A percentile compares a stretch with the other conserved stretches of the same genome.
These are phyloP conservation scores for Hippolais icterina DNA, from an alignment of 2,113 vertebrate genomes.

Conservation along the genomic window DNA sequence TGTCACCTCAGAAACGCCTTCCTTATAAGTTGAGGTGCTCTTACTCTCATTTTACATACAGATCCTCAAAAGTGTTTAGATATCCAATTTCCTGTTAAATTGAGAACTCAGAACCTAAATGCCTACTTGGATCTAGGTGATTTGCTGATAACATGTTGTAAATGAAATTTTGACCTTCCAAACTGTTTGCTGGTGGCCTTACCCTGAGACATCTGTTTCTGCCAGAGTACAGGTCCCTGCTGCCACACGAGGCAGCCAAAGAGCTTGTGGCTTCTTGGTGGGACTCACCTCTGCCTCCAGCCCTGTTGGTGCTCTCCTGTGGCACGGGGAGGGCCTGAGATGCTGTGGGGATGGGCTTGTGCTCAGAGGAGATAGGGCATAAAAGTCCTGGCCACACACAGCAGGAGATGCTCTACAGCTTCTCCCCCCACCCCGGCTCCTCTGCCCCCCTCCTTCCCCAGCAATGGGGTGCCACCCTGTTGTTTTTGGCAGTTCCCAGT, in stretches of 20 bases:
- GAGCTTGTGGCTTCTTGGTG: background rate
- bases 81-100: background rate
- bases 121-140: background rate
- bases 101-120: background rate
- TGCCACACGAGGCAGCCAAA: background rate
- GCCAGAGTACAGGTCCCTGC: background rate
- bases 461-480: background rate
- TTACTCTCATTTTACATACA: background rate
- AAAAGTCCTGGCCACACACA: background rate
- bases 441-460: background rate
- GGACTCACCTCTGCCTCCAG: background rate
- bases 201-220: background rate
- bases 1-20: background rate
- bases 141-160: background rate
- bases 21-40: background rate
- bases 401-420: background rate
- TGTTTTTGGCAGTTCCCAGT: constrained; percentile 2
- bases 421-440: background rate
- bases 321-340: background rate
- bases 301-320: background rate
- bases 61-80: background rate
- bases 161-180: background rate
- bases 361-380: background rate
- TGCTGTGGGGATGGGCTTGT: background rate
- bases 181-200: background rate